Evolutionary conservation across 2,113 vertebrate species (phyloP).

Genomic region (Epinephelus moara): DNA sequence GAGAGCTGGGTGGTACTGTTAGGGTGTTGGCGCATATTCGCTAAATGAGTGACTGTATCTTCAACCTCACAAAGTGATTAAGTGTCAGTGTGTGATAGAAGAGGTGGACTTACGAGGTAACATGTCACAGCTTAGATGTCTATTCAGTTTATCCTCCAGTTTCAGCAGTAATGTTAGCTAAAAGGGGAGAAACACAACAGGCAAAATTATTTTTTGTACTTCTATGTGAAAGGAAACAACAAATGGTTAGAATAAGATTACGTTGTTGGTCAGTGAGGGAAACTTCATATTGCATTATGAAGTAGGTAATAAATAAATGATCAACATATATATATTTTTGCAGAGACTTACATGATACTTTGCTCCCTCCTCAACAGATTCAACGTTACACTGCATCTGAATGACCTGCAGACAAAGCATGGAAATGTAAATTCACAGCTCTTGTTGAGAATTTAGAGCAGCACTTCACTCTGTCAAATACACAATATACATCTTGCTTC

Average conservation of each 20-base stretch:
- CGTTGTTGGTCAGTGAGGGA: background rate
- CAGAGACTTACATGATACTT: constrained; percentile 90
- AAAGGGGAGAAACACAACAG: constrained; percentile 22
- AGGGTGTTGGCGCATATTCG: background rate
- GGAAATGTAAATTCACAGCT: background rate
- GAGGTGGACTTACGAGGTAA: constrained; percentile 85
- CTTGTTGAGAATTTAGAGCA: background rate
- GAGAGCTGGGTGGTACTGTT: background rate
- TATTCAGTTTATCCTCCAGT: constrained; percentile 98
- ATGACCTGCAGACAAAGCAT: constrained; percentile 86
- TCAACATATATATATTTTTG: background rate
- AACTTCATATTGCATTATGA: background rate
- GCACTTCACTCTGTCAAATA: background rate
- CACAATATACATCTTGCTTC: background rate
- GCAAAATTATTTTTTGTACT: background rate
- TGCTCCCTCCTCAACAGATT: constrained; percentile 93
- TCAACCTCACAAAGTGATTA: background rate
- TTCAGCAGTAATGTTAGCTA: constrained; percentile 96
- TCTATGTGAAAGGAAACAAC: background rate
- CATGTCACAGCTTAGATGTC: constrained; percentile 98
- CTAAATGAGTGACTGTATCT: background rate
- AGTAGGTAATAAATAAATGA: constrained; percentile 3
- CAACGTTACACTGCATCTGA: constrained; percentile 97
- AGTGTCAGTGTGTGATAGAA: background rate
- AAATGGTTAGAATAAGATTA: background rate